These are phyloP conservation scores for Myocastor coypus DNA, from an alignment of 2,113 vertebrate genomes.

Conservation along the genomic window DNA sequence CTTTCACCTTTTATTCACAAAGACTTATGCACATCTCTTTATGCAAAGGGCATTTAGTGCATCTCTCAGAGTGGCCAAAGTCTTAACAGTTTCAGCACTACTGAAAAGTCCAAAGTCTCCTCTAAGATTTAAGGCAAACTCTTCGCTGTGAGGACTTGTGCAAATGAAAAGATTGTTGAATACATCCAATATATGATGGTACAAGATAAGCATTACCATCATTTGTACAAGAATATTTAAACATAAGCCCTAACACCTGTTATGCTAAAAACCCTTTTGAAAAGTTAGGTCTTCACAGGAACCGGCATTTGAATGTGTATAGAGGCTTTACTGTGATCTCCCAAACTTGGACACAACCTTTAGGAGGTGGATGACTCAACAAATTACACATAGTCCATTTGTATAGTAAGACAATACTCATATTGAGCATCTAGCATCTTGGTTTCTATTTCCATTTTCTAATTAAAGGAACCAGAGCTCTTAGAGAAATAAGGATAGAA, in stretches of 20 bases:
- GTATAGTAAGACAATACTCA: background rate
- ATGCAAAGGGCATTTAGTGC: too few species aligned
- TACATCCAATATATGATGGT: too few species aligned
- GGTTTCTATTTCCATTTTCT: background rate
- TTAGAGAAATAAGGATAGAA: slow-evolving; percentile 1
- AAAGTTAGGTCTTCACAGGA: slow-evolving; percentile 3
- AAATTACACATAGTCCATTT: background rate
- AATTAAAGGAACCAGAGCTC: background rate
- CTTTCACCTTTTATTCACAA: too few species aligned
- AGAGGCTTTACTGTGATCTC: slow-evolving; percentile 1
- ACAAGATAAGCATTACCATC: too few species aligned
- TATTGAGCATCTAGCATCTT: background rate
- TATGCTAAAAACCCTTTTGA: slow-evolving; percentile 1
- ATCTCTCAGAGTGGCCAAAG: too few species aligned
- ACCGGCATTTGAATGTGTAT: background rate
- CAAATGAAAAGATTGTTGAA: too few species aligned
- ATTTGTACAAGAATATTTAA: too few species aligned
- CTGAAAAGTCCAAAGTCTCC: too few species aligned
- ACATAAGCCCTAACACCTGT: background rate
- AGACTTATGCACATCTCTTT: too few species aligned
- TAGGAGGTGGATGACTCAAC: background rate
- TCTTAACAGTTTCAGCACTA: too few species aligned
- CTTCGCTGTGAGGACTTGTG: too few species aligned
- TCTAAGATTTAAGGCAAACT: too few species aligned
- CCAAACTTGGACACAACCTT: slow-evolving; percentile 11